Percentiles rank a stretch among this genome's conserved stretches.
Conservation (phyloP, 2,888 invertebrate genomes). For the Lepetodrilus schrolli region DNA sequence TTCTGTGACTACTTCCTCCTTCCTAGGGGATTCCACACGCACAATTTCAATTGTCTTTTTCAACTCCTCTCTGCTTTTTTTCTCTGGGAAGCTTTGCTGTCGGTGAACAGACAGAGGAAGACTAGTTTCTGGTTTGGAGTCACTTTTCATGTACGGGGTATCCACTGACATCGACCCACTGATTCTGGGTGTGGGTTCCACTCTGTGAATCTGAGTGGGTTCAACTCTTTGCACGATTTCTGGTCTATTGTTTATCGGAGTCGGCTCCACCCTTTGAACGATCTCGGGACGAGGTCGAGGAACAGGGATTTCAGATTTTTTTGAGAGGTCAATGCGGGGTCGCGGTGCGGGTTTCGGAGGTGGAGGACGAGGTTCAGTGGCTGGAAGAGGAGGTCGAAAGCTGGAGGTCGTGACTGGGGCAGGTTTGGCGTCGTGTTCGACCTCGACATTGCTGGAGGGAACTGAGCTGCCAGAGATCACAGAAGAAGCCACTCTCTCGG, state of each 20-base stretch:
- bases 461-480: neutral
- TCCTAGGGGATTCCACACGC: constrained; percentile 39
- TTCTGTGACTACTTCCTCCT: constrained; percentile 33
- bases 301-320: constrained; percentile 52
- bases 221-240: constrained; percentile 64
- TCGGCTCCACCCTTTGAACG: constrained; percentile 64
- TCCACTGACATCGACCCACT: neutral
- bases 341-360: constrained; percentile 50
- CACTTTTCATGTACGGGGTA: constrained; percentile 33
- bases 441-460: neutral
- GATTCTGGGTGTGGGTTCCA: constrained; percentile 8
- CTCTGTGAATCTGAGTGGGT: constrained; percentile 46
- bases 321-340: constrained; percentile 45
- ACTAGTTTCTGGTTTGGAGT: constrained; percentile 22
- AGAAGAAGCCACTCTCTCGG: neutral
- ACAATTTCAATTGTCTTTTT: constrained; percentile 49
- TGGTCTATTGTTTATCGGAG: constrained; percentile 45
- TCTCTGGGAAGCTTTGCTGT: constrained; percentile 10
- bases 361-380: constrained; percentile 37
- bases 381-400: constrained; percentile 14
- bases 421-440: neutral
- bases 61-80: constrained; percentile 38
- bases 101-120: neutral
- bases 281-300: constrained; percentile 62
- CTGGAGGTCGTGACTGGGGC: constrained; percentile 7